Percentiles rank a stretch among this genome's conserved stretches.
Evolutionary conservation across 2,888 invertebrate species (phyloP).

Genomic region (Volucella bombylans): DNA sequence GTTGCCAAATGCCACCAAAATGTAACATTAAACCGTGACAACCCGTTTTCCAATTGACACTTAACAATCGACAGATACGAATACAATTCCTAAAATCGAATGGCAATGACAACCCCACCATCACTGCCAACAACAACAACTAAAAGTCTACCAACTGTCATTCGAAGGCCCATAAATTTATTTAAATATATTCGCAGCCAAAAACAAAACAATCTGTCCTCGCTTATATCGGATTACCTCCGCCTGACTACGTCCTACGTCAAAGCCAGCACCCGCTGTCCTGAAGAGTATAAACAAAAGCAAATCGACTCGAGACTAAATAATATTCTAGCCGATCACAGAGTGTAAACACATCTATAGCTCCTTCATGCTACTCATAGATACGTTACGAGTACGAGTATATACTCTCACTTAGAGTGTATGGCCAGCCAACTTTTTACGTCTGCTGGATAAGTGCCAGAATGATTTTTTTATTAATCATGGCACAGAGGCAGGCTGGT

Average conservation of each 20-base stretch:
- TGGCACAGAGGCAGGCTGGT: conserved; percentile 1
- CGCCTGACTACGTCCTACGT: conserved; percentile 30
- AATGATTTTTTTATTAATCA: conserved; percentile 35
- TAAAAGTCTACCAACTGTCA: conserved; percentile 31
- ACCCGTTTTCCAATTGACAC: not conserved
- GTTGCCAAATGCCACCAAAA: not conserved
- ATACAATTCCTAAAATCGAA: conserved; percentile 8
- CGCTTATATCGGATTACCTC: conserved; percentile 36
- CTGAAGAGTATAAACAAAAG: conserved; percentile 28
- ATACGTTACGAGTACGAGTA: not conserved
- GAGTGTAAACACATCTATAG: conserved; percentile 36
- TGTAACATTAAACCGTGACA: not conserved
- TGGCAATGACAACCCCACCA: not conserved
- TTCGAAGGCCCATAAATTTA: conserved; percentile 21
- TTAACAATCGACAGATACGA: conserved; percentile 24
- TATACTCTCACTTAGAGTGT: not conserved
- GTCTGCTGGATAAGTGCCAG: conserved; percentile 42
- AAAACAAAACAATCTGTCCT: conserved; percentile 26
- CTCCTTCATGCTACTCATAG: not conserved
- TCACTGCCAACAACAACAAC: not conserved
- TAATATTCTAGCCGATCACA: conserved; percentile 34
- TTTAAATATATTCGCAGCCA: conserved; percentile 34
- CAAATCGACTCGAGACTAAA: conserved; percentile 30
- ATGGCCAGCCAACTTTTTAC: conserved; percentile 30
- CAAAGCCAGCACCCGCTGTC: not conserved